These are phyloP conservation scores for Drosophila trapezifrons DNA, from an alignment of 1,140 invertebrate species.

Conservation along the genomic window DNA sequence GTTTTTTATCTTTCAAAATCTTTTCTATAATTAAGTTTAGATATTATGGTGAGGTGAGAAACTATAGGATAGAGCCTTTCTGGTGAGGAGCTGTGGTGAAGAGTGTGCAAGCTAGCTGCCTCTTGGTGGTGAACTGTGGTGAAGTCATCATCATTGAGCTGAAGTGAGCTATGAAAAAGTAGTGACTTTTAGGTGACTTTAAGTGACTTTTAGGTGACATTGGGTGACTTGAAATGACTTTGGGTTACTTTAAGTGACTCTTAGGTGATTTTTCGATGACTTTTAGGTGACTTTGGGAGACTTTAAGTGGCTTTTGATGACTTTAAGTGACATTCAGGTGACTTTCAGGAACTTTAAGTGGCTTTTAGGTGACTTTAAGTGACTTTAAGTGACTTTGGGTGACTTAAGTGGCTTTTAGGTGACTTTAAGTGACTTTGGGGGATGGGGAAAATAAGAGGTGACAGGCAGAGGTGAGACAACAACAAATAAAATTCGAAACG, in stretches of 20 bases:
- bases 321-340: background rate
- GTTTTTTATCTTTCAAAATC: background rate
- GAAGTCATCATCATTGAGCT: background rate
- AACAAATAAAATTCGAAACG: constrained; percentile 12
- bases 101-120: background rate
- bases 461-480: constrained; percentile 21
- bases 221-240: background rate
- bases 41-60: background rate
- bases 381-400: background rate
- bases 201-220: background rate
- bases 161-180: background rate
- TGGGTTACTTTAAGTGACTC: background rate
- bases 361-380: background rate
- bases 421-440: background rate
- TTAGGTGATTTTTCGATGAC: no score
- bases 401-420: background rate
- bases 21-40: background rate
- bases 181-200: background rate
- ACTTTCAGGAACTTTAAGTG: background rate
- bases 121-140: background rate
- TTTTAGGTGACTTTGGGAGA: background rate
- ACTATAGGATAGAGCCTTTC: background rate
- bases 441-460: background rate
- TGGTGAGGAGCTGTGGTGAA: constrained; percentile 1
- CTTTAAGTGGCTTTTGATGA: background rate